Evolutionary conservation across 1,140 invertebrate genomes (phyloP).

Genomic region (Papilio glaucus): DNA sequence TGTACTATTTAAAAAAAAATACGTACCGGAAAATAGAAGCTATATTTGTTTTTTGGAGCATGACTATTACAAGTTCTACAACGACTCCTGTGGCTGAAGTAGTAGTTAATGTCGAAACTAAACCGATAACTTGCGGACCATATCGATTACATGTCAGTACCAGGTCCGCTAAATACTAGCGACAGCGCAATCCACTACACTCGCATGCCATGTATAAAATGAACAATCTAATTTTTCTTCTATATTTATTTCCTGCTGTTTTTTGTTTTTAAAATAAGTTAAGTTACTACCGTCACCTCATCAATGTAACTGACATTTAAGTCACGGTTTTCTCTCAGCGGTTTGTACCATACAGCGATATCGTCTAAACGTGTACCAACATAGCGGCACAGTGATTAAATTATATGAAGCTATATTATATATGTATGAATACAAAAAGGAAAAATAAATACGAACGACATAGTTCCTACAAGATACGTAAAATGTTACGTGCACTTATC

Average conservation of each 20-base stretch:
- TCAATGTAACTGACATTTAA: neutral
- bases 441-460: neutral
- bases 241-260: neutral
- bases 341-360: too few species aligned
- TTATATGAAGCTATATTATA: too few species aligned
- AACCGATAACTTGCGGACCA: slow-evolving; percentile 78
- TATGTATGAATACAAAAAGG: neutral
- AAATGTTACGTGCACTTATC: neutral
- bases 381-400: too few species aligned
- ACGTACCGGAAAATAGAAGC: neutral
- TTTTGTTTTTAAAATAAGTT: neutral
- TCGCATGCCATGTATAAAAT: neutral
- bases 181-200: slow-evolving; percentile 47
- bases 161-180: slow-evolving; percentile 70
- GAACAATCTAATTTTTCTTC: neutral
- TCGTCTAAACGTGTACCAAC: too few species aligned
- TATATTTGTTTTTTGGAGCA: slow-evolving; percentile 27
- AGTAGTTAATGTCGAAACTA: slow-evolving; percentile 34
- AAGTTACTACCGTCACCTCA: neutral
- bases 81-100: slow-evolving; percentile 16
- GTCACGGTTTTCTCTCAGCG: neutral
- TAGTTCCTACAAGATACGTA: neutral
- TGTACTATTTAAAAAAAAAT: neutral
- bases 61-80: slow-evolving; percentile 22
- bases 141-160: slow-evolving; percentile 80